Evolutionary conservation across 2,113 vertebrate species (phyloP).

Genomic region (Pristiophorus japonicus): DNA sequence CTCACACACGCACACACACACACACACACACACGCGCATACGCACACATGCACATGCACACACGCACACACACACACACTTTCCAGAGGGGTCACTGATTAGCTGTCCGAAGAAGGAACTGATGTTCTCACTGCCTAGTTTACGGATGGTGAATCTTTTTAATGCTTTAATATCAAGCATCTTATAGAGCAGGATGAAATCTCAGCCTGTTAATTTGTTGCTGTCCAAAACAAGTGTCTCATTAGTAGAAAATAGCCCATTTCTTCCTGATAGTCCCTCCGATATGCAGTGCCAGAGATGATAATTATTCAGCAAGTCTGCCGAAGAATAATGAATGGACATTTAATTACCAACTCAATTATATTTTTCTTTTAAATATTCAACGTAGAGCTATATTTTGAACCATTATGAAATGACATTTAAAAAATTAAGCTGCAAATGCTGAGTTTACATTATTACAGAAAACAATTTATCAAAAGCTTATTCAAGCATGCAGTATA

Average conservation of each 20-base stretch:
- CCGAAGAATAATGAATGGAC: neutral
- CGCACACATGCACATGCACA: too few relatives aligned
- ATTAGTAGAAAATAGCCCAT: neutral
- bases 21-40: neutral
- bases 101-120: neutral
- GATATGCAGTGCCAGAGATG: neutral
- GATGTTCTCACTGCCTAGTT: neutral
- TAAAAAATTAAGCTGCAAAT: neutral
- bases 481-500: neutral
- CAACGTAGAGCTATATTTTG: too few relatives aligned
- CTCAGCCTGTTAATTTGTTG: neutral
- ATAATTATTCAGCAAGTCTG: neutral
- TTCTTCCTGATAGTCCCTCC: neutral
- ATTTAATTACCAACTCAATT: neutral
- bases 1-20: neutral
- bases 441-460: neutral
- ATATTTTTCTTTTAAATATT: neutral
- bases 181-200: neutral
- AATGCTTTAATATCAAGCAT: neutral
- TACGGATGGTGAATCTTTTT: neutral
- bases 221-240: neutral
- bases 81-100: neutral
- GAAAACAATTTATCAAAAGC: neutral
- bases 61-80: neutral
- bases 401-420: neutral